A percentile compares a stretch with the other conserved stretches of the same genome.
phyloP scores from a whole-genome alignment of 1,140 invertebrate genomes.

The Watersipora subatra region DNA sequence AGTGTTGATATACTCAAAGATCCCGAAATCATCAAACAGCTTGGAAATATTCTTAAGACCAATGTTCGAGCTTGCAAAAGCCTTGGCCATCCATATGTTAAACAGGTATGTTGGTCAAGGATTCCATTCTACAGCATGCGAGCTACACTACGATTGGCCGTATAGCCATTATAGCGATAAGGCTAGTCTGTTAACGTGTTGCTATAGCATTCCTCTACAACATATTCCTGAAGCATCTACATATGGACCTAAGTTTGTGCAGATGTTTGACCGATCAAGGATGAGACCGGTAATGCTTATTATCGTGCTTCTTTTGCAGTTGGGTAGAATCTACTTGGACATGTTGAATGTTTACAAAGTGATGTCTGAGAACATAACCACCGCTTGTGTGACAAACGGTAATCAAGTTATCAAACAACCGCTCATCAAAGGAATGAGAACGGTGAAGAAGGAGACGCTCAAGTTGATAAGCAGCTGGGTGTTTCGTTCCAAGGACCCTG shows the following conservation, averaged over 20 bases:
- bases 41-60: constrained; percentile 94
- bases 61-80: constrained; percentile 96
- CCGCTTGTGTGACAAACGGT: constrained; percentile 86
- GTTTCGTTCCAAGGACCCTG: constrained; percentile 70
- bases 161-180: background rate
- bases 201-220: constrained; percentile 6
- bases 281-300: too few species aligned
- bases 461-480: constrained; percentile 97
- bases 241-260: too few species aligned
- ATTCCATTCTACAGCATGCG: background rate
- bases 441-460: constrained; percentile 97
- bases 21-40: constrained; percentile 87
- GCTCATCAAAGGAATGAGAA: constrained; percentile 92
- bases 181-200: background rate
- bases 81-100: constrained; percentile 85
- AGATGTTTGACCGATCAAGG: too few species aligned
- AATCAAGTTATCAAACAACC: constrained; percentile 92
- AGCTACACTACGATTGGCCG: background rate
- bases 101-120: constrained; percentile 56
- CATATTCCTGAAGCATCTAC: too few species aligned
- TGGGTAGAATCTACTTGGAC: constrained; percentile 91
- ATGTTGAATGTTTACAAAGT: constrained; percentile 99
- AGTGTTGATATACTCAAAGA: constrained; percentile 94
- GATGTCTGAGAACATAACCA: constrained; percentile 95
- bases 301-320: constrained; percentile 44